These are phyloP conservation scores for Echinarachnius parma DNA, from an alignment of 53 echinoderm and acorn worm species.

Conservation along the genomic window DNA sequence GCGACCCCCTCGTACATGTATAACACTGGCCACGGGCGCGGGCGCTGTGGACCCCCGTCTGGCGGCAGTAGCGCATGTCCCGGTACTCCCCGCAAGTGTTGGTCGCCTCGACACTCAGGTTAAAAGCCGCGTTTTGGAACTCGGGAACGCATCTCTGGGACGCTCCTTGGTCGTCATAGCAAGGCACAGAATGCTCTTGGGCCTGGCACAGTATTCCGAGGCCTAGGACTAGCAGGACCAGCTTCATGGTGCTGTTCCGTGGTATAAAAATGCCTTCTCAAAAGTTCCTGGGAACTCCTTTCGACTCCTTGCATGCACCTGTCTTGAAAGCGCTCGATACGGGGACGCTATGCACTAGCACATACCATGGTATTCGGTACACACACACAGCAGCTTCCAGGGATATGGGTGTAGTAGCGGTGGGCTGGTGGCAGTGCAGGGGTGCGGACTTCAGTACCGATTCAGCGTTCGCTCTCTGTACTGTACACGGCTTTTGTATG, in stretches of 20 bases:
- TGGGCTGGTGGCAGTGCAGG: not conserved
- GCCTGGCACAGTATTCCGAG: constrained; percentile 16
- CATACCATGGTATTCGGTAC: no score
- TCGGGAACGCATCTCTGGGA: constrained; percentile 88
- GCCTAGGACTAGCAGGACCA: constrained; percentile 18
- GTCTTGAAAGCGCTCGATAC: not conserved
- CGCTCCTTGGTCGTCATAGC: constrained; percentile 62
- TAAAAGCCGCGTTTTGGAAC: constrained; percentile 95
- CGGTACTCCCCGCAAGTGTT: constrained; percentile 80
- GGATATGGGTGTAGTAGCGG: no score
- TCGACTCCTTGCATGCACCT: not conserved
- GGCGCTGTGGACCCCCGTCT: constrained; percentile 69
- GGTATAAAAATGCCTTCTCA: no score
- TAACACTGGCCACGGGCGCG: constrained; percentile 33
- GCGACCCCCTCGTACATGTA: constrained; percentile 27
- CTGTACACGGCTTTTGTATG: no score
- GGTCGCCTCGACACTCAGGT: constrained; percentile 77
- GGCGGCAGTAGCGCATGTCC: constrained; percentile 68
- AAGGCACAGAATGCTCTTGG: constrained; percentile 67
- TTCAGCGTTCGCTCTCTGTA: not conserved
- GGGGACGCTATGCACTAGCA: no score
- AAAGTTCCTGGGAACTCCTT: constrained; percentile 36
- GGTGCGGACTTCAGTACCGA: not conserved
- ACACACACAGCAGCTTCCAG: no score
- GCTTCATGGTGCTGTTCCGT: constrained; percentile 36